Percentiles rank a stretch among this genome's conserved stretches.
phyloP scores from a whole-genome alignment of 2,888 invertebrate genomes.

The Pomacea canaliculata region DNA sequence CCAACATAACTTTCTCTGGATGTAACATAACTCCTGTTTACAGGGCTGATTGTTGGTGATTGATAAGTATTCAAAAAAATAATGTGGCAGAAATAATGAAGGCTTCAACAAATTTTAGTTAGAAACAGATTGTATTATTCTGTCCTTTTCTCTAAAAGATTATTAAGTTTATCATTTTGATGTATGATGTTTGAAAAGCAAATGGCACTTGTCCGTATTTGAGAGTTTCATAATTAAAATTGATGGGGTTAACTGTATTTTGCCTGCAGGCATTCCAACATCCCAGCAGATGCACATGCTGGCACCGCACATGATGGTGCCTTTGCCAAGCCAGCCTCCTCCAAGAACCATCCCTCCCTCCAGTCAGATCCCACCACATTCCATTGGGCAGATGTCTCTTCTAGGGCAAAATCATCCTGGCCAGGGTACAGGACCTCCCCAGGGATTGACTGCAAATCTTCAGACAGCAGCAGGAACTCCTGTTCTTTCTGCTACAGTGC shows the following conservation, averaged over 20 bases:
- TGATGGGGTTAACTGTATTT: background rate
- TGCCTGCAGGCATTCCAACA: constrained; percentile 27
- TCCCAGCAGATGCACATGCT: constrained; percentile 41
- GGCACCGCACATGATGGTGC: constrained; percentile 53
- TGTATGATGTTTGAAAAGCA: no score
- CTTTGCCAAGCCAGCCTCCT: constrained; percentile 43
- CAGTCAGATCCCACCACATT: constrained; percentile 29
- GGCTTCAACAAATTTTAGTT: no score
- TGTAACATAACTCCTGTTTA: no score
- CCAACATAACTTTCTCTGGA: no score
- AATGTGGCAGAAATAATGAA: no score
- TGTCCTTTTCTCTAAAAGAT: no score
- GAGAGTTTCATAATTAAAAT: no score
- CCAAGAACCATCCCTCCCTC: constrained; percentile 13
- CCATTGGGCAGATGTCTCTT: constrained; percentile 4
- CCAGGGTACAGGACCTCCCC: constrained; percentile 33
- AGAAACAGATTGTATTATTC: no score
- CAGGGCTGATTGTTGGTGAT: no score
- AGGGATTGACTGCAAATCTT: constrained; percentile 13
- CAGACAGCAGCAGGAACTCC: constrained; percentile 2
- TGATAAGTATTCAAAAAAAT: no score
- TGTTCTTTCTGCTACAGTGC: background rate
- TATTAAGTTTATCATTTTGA: no score
- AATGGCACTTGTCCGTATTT: no score
- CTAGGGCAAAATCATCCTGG: constrained; percentile 32